A percentile compares a stretch with the other conserved stretches of the same genome.
These are phyloP conservation scores for Parasteatoda tepidariorum DNA, from an alignment of 1,140 invertebrate genomes.

Conservation along the genomic window DNA sequence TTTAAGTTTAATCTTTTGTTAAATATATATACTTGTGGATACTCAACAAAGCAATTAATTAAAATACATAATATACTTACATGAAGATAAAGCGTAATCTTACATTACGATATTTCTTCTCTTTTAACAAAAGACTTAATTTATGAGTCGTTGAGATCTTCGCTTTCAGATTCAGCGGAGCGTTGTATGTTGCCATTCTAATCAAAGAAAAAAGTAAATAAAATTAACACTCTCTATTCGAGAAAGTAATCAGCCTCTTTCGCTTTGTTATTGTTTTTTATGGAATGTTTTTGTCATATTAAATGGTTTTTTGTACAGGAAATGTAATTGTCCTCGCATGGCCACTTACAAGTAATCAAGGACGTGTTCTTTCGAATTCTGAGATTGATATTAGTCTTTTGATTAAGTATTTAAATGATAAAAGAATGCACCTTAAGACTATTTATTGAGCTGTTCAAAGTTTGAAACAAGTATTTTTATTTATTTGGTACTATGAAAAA, in stretches of 20 bases:
- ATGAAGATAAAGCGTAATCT: neutral
- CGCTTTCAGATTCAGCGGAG: neutral
- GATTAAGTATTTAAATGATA: neutral
- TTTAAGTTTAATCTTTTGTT: neutral
- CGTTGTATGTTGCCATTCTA: neutral
- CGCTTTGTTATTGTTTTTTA: too few species aligned
- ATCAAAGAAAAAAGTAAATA: neutral
- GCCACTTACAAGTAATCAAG: neutral
- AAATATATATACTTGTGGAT: neutral
- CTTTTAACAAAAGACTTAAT: neutral
- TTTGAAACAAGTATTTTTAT: too few species aligned
- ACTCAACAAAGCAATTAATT: neutral
- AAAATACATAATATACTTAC: neutral
- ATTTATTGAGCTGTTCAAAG: too few species aligned
- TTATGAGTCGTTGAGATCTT: neutral
- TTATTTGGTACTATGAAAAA: too few species aligned
- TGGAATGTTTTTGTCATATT: neutral
- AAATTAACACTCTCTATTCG: neutral
- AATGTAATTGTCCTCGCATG: neutral
- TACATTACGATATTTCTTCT: neutral
- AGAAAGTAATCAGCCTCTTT: neutral
- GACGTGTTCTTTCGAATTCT: neutral
- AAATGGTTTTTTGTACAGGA: neutral
- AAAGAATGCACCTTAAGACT: too few species aligned
- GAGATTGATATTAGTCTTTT: neutral